Evolutionary conservation across 2,888 invertebrate genomes (phyloP), one percentile per base, ranked within the genome.

Genomic region (Allacma fusca): DNA sequence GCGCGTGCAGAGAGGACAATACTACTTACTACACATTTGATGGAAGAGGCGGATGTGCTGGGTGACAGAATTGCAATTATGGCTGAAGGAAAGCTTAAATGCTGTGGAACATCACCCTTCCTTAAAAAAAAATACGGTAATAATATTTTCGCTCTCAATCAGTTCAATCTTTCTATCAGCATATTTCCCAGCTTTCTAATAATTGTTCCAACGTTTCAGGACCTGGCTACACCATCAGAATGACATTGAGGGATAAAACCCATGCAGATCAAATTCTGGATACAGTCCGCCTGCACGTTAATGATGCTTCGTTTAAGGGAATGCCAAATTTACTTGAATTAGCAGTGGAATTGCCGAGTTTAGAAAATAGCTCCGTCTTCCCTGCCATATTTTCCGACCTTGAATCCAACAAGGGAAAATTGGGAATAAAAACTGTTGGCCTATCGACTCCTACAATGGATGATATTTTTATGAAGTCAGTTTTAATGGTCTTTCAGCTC

Each of bases 11-110:
- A 9, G 2, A 23, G 67, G n/a, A 67, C 67, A 34, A 28, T 67
- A 28, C 5, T 67, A 1, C 19, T 67, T 16, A 29, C 67, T 5
- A 67, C 67, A 9, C 34, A 28, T 7, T 12, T 29, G n/a, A 67
- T 67, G 67, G 67, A 67, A 29, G 67, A 67, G 23, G 67, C 67
- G 29, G 67, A 67, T 67, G 28, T 34, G 2, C 67, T 67, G 1
- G 67, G 29, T 7, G 67, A 67, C 67, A 28, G 67, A 67, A 67
- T 67, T 12, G 67, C 67, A 16, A 67, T 67, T 19, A 67, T 67
- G 67, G 2, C 67, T 1, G 7, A 29, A 12, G 67, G 67, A 7
- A 28, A 67, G 9, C 67, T 67, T 1, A 21, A 29, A 24, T 67
- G 67, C 28, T 67, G 29, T 19, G 67, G 67, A n/a, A 13, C 29